These are phyloP conservation scores for Taenaris catops DNA, from an alignment of 2,888 invertebrate genomes.

Conservation along the genomic window DNA sequence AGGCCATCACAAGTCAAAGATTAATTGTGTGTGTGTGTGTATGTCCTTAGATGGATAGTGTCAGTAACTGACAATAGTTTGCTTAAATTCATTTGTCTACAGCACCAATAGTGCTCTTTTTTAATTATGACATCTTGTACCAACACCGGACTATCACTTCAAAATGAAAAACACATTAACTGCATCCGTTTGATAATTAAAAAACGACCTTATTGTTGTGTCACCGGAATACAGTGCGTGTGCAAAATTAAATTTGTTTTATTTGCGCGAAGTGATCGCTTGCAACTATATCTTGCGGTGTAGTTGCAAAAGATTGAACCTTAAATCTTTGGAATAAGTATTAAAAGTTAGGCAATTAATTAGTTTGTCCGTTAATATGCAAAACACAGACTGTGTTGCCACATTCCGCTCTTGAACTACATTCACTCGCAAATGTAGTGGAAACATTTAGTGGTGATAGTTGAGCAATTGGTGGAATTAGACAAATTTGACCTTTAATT, in stretches of 20 bases:
- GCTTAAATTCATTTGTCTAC: no score
- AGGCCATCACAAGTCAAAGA: no score
- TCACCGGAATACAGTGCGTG: constrained; percentile 2
- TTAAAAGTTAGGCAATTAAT: constrained; percentile 6
- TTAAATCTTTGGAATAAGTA: constrained; percentile 25
- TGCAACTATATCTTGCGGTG: constrained; percentile 11
- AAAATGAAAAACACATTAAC: constrained; percentile 15
- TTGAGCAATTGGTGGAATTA: constrained; percentile 33
- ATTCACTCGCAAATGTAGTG: constrained; percentile 49
- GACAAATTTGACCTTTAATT: constrained; percentile 15
- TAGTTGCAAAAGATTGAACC: constrained; percentile 24
- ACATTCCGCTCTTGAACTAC: constrained; percentile 54
- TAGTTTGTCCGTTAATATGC: constrained; percentile 32
- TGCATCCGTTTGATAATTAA: background rate
- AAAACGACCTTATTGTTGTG: background rate
- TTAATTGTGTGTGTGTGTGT: no score
- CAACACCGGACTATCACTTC: constrained; percentile 16
- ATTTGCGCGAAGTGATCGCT: constrained; percentile 12
- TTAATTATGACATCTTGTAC: constrained; percentile 17
- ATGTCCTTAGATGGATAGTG: no score
- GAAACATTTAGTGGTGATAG: constrained; percentile 39
- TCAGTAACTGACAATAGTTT: no score
- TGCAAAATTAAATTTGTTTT: constrained; percentile 2
- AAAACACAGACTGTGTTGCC: constrained; percentile 42
- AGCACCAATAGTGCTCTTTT: no score